Base-by-base conservation (phyloP, 2,113 vertebrate genomes). In the Myotis lucifugus region DNA sequence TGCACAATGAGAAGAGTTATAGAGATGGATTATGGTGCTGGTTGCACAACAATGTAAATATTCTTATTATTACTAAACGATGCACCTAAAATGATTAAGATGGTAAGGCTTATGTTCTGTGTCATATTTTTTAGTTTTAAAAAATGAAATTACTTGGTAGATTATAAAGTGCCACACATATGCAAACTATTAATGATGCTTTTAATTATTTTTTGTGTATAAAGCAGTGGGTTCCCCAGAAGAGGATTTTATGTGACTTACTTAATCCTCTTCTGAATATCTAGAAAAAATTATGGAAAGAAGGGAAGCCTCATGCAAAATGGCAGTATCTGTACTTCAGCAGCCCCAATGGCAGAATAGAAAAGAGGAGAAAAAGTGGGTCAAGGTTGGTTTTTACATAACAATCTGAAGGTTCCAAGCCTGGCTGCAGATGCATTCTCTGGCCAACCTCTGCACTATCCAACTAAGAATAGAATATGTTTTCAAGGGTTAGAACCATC, bases 61-160 rank as follows among this genome's bases (percentile, higher is more conserved):
- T 23, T 76, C 40, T 91, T 79, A 29, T 18, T 83, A 70, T 25
- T 91, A 66, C 10, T 67, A 18, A 73, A 78, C 3, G 42, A 52
- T 72, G 56, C 46, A 64, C 37, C 61, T n/a, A 81, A 89, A 78
- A 85, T 67, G 25, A 3, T 83, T 90, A 56, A 77, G 9, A n/a
- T 85, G 32, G 37, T 70, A 83, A 85, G 18, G 54, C 34, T 87
- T 74, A 61, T 66, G n/a, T 54, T 50, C 46, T 48, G 14, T 69
- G 6, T 78, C 77, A 19, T n/a, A 50, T 79, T 77, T 72, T 72
- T 85, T 54, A 66, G 46, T 54, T 69, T 64, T 59, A 73, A 64
- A 81, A 91, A 72, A 67, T 69, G 64, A 92, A 91, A 82, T 82
- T 11, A 87, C 17, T 64, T 81, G 37, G 27, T 77, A 77, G 48